phyloP scores from a whole-genome alignment of 2,888 invertebrate genomes.

The Aproaerema taeniolella region DNA sequence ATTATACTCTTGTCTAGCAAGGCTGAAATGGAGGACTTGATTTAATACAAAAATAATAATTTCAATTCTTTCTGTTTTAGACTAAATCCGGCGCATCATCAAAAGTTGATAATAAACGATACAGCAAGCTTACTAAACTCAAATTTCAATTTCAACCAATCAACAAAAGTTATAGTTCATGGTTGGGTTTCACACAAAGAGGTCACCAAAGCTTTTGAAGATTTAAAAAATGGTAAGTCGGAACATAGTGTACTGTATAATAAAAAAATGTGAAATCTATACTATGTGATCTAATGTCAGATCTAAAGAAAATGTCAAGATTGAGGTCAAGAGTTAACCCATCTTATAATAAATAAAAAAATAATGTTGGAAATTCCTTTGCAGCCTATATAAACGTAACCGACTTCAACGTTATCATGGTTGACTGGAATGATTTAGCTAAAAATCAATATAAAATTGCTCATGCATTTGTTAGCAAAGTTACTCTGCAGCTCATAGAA shows the following conservation, averaged over 20 bases:
- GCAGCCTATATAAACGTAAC: slow-evolving; percentile 1
- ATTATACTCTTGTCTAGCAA: too few relatives aligned
- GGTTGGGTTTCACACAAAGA: slow-evolving; percentile 5
- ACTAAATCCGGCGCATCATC: not conserved
- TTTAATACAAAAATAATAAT: too few relatives aligned
- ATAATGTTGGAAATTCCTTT: not conserved
- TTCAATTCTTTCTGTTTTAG: too few relatives aligned
- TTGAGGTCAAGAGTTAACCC: not conserved
- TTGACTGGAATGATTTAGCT: slow-evolving; percentile 1
- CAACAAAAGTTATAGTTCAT: slow-evolving; percentile 2
- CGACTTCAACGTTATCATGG: not conserved
- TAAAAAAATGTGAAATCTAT: too few relatives aligned
- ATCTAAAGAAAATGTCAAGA: too few relatives aligned
- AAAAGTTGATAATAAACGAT: not conserved
- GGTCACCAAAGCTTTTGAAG: not conserved
- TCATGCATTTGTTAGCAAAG: not conserved
- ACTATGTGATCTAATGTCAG: too few relatives aligned
- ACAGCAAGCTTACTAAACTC: not conserved
- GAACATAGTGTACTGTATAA: too few relatives aligned
- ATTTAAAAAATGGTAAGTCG: slow-evolving; percentile 2
- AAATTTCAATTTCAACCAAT: slow-evolving; percentile 2
- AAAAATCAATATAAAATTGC: slow-evolving; percentile 1
- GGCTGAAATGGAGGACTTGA: too few relatives aligned
- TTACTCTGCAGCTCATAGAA: not conserved
- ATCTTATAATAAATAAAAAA: not conserved